Evolutionary conservation across 2,113 vertebrate species (phyloP).

Genomic region (Dipodomys spectabilis): DNA sequence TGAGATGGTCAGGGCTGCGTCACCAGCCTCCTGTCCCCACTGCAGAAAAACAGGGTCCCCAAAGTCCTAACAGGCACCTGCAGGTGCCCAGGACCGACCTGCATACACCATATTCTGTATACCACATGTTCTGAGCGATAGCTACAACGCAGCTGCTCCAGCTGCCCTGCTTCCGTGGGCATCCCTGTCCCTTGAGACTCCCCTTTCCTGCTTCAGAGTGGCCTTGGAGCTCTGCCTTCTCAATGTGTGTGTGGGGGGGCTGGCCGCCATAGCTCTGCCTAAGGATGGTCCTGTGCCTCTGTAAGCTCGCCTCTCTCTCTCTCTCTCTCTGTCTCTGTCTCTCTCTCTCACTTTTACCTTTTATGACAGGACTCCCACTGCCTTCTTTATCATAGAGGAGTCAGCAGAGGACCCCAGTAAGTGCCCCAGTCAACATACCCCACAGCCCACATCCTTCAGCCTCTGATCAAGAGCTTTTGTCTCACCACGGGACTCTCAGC

Average conservation of each 20-base stretch:
- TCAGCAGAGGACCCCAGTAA: not conserved
- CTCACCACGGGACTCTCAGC: not conserved
- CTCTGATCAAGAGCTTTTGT: not conserved
- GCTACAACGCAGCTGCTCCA: too few relatives aligned
- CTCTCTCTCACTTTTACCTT: not conserved
- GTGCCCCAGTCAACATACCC: accelerated
- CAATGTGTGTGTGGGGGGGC: accelerated
- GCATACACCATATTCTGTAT: accelerated
- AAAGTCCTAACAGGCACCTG: accelerated
- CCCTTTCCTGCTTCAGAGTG: not conserved
- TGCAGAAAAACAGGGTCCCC: not conserved
- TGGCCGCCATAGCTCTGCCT: accelerated
- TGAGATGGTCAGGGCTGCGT: not conserved
- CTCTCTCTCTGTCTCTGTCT: not conserved
- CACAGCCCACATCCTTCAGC: not conserved
- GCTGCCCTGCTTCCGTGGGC: accelerated
- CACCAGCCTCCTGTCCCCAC: not conserved
- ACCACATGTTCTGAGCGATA: too few relatives aligned
- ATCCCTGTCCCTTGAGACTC: accelerated
- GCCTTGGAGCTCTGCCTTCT: not conserved
- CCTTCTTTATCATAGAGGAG: accelerated
- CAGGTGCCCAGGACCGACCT: not conserved
- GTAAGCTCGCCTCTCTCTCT: not conserved
- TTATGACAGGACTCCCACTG: not conserved
- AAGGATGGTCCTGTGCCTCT: not conserved